These are phyloP conservation scores for Poeciliopsis paucimaculata DNA, from an alignment of 2,797 vertebrate species.

Conservation along the genomic window DNA sequence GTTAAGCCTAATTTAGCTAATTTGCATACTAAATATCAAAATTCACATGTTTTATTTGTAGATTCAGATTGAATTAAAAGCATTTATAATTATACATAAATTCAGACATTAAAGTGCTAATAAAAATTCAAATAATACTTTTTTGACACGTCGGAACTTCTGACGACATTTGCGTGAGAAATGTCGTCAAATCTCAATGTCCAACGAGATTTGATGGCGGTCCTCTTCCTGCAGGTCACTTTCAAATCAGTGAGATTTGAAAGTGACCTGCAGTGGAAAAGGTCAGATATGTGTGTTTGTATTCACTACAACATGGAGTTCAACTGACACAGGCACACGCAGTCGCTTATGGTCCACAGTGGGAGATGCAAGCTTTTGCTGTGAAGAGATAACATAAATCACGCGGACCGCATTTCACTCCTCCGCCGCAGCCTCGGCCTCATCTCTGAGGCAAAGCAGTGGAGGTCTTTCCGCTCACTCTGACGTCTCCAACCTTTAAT, in stretches of 20 bases:
- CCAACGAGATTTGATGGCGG: too few relatives aligned
- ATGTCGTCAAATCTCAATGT: background rate
- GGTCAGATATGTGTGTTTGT: background rate
- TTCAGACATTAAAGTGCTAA: background rate
- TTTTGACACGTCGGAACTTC: background rate
- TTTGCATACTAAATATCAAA: background rate
- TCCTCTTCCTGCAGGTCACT: too few relatives aligned
- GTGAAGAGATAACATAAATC: slow-evolving; percentile 64
- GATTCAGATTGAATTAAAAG: background rate
- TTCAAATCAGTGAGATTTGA: background rate
- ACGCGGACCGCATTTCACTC: slow-evolving; percentile 64
- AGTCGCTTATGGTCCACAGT: slow-evolving; percentile 26
- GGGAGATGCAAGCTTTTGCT: slow-evolving; percentile 49
- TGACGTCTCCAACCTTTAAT: slow-evolving; percentile 70
- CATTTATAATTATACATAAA: background rate
- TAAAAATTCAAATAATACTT: background rate
- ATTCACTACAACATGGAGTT: slow-evolving; percentile 20
- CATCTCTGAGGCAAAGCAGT: slow-evolving; percentile 65
- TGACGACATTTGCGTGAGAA: background rate
- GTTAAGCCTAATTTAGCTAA: background rate
- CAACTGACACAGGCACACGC: slow-evolving; percentile 24
- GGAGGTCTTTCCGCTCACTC: slow-evolving; percentile 70
- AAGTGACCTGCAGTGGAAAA: background rate
- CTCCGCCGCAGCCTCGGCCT: slow-evolving; percentile 55
- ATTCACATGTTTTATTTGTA: background rate